These are phyloP conservation scores for Sphaeramia orbicularis DNA, from an alignment of 2,797 vertebrate genomes.

Conservation along the genomic window DNA sequence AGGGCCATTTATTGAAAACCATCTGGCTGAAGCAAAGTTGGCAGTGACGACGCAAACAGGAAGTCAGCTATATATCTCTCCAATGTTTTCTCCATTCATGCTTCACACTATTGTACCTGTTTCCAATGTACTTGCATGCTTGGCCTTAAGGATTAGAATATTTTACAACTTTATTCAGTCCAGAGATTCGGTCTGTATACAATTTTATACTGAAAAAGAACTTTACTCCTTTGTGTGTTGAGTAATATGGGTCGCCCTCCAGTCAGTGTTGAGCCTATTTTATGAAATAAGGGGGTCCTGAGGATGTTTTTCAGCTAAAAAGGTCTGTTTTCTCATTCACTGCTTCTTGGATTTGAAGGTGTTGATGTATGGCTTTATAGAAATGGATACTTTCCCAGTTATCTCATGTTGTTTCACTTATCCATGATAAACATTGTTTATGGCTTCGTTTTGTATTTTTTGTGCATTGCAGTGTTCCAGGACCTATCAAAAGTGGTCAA, in stretches of 20 bases:
- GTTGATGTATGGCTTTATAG: conserved; percentile 31
- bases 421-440: background rate
- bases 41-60: conserved; percentile 23
- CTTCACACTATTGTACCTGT: conserved; percentile 30
- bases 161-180: background rate
- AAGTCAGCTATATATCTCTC: conserved; percentile 12
- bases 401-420: conserved; percentile 4
- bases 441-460: too few species aligned
- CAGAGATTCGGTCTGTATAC: conserved; percentile 9
- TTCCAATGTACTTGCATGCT: conserved; percentile 35
- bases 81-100: conserved; percentile 7
- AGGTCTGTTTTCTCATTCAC: conserved; percentile 35
- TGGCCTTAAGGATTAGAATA: conserved; percentile 3
- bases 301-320: conserved; percentile 27
- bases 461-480: too few species aligned
- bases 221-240: conserved; percentile 4
- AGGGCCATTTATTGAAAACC: conserved; percentile 25
- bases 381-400: conserved; percentile 28
- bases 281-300: conserved; percentile 1
- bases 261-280: conserved; percentile 16
- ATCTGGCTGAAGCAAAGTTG: conserved; percentile 10
- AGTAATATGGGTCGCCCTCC: background rate
- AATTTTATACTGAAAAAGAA: conserved; percentile 10
- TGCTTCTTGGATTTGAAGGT: conserved; percentile 19
- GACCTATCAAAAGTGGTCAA: too few species aligned